A percentile compares a stretch with the other conserved stretches of the same genome.
Evolutionary conservation across 2,113 vertebrate species (phyloP).

Genomic region (Galbula dea): DNA sequence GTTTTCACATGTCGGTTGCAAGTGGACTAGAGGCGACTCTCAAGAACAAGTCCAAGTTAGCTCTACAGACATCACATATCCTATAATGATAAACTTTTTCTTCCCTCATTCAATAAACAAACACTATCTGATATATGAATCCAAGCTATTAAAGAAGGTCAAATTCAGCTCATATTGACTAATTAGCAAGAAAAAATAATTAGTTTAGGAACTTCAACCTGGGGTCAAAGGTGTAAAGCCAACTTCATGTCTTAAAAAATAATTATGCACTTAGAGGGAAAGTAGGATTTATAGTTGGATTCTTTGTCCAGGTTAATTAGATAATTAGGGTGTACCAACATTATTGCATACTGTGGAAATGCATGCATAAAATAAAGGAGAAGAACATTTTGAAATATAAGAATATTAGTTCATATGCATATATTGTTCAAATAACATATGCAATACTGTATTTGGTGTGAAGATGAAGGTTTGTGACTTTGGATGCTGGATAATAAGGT

Average conservation of each 20-base stretch:
- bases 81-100: neutral
- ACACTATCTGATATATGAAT: neutral
- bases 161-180: constrained; percentile 45
- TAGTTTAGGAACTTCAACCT: constrained; percentile 44
- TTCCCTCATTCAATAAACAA: neutral
- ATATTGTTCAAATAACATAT: neutral
- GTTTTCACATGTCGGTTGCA: neutral
- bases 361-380: neutral
- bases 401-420: neutral
- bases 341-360: constrained; percentile 19
- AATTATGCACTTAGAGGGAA: constrained; percentile 43
- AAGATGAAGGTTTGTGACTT: neutral
- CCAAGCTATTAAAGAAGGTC: constrained; percentile 53
- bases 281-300: constrained; percentile 62
- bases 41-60: neutral
- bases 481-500: neutral
- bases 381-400: constrained; percentile 11
- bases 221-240: constrained; percentile 63
- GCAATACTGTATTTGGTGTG: neutral
- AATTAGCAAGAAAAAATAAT: constrained; percentile 69
- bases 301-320: constrained; percentile 66
- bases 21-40: neutral
- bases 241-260: constrained; percentile 47
- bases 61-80: neutral
- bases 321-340: constrained; percentile 56